Evolutionary conservation across 2,113 vertebrate species (phyloP), one percentile per base, ranked within the genome.

Genomic region (Orientallactaga bullata): DNA sequence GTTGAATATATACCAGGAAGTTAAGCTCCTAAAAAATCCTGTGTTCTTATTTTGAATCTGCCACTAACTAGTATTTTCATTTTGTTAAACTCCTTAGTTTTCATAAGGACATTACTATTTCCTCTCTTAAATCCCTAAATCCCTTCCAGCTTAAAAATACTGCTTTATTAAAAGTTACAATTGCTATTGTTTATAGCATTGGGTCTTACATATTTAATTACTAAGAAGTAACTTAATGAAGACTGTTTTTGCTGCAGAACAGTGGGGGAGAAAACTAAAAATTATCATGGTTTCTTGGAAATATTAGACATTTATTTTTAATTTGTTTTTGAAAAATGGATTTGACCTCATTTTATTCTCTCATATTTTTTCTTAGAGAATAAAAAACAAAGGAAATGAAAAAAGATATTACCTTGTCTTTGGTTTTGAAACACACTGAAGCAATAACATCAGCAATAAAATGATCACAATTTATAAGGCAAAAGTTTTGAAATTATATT

Each of bases 271-370:
- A 81, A 90, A 96, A 74, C 73, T 66, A 72, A 80, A 82, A 88
- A 84, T 26, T 83, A 73, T 26, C 18, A 71, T 4, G 79, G 58
- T 76, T 87, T 82, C 28, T 78, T 88, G 80, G 32, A 20, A 69
- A 39, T 23, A 72, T 88, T 89, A 93, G 32, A 28, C 3, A 72
- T 60, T 51, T 85, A 85, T 85, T 94, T 91, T 85, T 88, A 85
- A 87, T 42, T 21, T 23, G 74, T 55, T 90, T 93, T 81, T 42
- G 87, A 89, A 23, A 81, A 66, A 85, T 74, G 5, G 10, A 47
- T 85, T 87, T 85, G 11, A 55, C 66, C 16, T 79, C 37, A 17
- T 47, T 79, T 9, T 83, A 71, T 82, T 81, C 76, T 72, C n/a
- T 85, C 88, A 32, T 30, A 32, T 30, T 89, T 30, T 13, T 51